Evolutionary conservation across 2,113 vertebrate genomes (phyloP).

Genomic region (Pterocles orientalis): DNA sequence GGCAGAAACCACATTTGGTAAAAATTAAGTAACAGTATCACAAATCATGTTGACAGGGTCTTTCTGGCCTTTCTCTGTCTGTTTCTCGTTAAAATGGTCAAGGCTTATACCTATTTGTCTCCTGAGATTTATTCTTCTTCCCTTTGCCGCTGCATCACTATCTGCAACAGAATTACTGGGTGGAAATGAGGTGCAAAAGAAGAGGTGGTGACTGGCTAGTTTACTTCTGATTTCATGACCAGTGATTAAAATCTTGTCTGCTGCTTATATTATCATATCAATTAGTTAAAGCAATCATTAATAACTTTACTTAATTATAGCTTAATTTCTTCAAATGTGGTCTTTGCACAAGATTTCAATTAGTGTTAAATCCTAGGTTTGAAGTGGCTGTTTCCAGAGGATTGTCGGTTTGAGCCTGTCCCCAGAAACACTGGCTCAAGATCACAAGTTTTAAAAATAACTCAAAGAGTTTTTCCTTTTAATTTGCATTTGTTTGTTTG

Average conservation of each 20-base stretch:
- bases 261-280: background rate
- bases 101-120: conserved; percentile 37
- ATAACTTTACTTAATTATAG: conserved; percentile 23
- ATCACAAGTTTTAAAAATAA: conserved; percentile 53
- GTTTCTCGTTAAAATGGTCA: conserved; percentile 56
- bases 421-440: conserved; percentile 34
- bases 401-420: background rate
- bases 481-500: conserved; percentile 29
- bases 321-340: conserved; percentile 38
- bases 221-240: conserved; percentile 32
- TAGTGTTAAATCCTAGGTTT: background rate
- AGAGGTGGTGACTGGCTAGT: background rate
- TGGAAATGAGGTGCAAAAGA: conserved; percentile 21
- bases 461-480: background rate
- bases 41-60: conserved; percentile 60
- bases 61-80: conserved; percentile 43
- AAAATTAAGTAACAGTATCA: conserved; percentile 38
- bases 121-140: conserved; percentile 38
- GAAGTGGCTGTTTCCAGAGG: background rate
- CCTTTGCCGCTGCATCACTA: background rate
- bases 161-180: conserved; percentile 13
- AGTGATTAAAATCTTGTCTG: conserved; percentile 5
- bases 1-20: conserved; percentile 59
- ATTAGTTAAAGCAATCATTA: conserved; percentile 42
- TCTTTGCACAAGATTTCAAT: conserved; percentile 18